phyloP scores from a whole-genome alignment of 1,140 invertebrate genomes.

The Berghia stephanieae region DNA sequence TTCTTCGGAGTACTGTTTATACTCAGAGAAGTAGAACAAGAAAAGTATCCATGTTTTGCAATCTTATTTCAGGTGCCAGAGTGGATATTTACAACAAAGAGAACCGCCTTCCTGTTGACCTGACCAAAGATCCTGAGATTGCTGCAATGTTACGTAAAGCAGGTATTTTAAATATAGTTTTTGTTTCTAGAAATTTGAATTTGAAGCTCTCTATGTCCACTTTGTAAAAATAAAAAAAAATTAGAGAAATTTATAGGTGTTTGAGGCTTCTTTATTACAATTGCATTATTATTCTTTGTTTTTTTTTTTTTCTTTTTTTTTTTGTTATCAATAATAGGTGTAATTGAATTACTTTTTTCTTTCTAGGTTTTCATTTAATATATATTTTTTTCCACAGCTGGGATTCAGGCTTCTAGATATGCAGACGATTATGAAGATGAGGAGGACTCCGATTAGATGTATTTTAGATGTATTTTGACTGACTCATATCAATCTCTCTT shows the following conservation, averaged over 20 bases:
- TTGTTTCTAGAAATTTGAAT: not conserved
- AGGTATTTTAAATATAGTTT: conserved; percentile 39
- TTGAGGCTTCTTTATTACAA: not conserved
- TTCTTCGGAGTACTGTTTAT: too few species aligned
- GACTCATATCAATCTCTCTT: too few species aligned
- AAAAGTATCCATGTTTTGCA: too few species aligned
- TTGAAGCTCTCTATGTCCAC: too few species aligned
- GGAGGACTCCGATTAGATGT: conserved; percentile 52
- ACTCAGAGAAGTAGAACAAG: too few species aligned
- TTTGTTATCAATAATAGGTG: not conserved
- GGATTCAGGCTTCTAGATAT: conserved; percentile 38
- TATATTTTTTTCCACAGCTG: conserved; percentile 40
- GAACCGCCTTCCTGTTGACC: conserved; percentile 68
- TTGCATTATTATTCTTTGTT: not conserved
- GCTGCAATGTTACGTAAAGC: conserved; percentile 63
- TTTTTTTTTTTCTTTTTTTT: not conserved
- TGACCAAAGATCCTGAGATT: conserved; percentile 68
- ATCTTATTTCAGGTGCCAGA: conserved; percentile 53
- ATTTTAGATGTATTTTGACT: not conserved
- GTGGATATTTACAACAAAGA: conserved; percentile 69
- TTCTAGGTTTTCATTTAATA: not conserved
- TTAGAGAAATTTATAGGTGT: too few species aligned
- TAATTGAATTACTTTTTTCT: not conserved
- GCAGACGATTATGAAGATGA: conserved; percentile 54
- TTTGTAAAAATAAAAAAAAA: too few species aligned